Conservation (phyloP, 2,888 invertebrate species). For the Empis stercorea region DNA sequence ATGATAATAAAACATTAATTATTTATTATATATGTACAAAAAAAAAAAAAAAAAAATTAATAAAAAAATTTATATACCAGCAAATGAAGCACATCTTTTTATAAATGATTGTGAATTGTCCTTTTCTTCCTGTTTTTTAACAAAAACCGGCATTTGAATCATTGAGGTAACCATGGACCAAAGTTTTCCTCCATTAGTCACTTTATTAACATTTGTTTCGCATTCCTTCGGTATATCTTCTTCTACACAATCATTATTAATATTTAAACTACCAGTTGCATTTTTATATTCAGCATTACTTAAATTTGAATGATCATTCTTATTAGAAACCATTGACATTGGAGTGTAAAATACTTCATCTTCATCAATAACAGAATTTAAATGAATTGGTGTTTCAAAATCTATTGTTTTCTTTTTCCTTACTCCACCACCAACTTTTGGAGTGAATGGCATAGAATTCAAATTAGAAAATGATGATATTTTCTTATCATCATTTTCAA, state of each 20-base stretch:
- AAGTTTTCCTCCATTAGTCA: conserved; percentile 2
- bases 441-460: conserved; percentile 2
- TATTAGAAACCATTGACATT: neutral
- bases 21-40: too few species aligned
- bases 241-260: neutral
- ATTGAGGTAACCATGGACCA: conserved; percentile 13
- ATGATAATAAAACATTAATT: too few species aligned
- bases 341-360: conserved; percentile 14
- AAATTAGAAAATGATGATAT: neutral
- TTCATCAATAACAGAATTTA: neutral
- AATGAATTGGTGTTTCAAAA: conserved; percentile 6
- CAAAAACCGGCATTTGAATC: conserved; percentile 7
- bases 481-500: neutral
- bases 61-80: conserved; percentile 4
- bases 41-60: too few species aligned
- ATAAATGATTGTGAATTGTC: conserved; percentile 2
- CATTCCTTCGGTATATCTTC: neutral
- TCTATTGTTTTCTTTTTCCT: conserved; percentile 10
- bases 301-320: neutral
- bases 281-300: neutral
- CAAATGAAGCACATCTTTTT: conserved; percentile 11
- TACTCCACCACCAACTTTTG: conserved; percentile 4
- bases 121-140: neutral
- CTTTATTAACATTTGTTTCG: neutral
- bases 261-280: neutral